Percentiles rank a stretch among this genome's conserved stretches.
phyloP scores from a whole-genome alignment of 2,888 invertebrate species.

The Gastracanthus pulcherrimus region DNA sequence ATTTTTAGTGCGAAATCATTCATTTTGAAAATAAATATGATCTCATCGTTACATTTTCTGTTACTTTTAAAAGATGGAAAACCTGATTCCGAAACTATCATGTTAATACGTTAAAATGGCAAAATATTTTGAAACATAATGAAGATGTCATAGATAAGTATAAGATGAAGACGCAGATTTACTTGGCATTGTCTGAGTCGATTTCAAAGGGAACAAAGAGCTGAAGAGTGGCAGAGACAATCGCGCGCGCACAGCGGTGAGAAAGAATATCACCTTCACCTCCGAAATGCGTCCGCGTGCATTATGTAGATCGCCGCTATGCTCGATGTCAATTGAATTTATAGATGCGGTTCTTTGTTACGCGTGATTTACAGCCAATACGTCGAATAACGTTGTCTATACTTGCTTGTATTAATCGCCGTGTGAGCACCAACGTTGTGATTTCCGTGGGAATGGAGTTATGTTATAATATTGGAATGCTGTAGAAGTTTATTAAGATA shows the following conservation, averaged over 20 bases:
- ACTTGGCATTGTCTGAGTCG: background rate
- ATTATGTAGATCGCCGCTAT: constrained; percentile 28
- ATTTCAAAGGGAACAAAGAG: constrained; percentile 2
- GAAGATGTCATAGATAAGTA: background rate
- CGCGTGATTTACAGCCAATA: background rate
- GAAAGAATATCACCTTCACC: background rate
- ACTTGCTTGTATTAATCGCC: background rate
- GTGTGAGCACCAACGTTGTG: too few relatives aligned
- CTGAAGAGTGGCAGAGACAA: constrained; percentile 19
- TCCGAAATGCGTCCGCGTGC: background rate
- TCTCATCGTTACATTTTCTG: too few relatives aligned
- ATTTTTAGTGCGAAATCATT: too few relatives aligned
- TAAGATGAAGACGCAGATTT: background rate
- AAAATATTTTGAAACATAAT: constrained; percentile 22
- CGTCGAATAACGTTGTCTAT: background rate
- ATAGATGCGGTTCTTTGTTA: constrained; percentile 10
- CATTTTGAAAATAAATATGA: too few relatives aligned
- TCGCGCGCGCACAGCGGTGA: background rate
- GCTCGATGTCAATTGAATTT: constrained; percentile 25
- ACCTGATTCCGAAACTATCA: too few relatives aligned
- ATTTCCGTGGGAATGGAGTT: background rate
- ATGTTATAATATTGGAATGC: background rate
- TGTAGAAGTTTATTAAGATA: too few relatives aligned
- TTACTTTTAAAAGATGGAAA: too few relatives aligned
- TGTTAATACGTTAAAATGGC: background rate